Conservation (phyloP, 2,113 vertebrate species). For the Dipodomys ordii region DNA sequence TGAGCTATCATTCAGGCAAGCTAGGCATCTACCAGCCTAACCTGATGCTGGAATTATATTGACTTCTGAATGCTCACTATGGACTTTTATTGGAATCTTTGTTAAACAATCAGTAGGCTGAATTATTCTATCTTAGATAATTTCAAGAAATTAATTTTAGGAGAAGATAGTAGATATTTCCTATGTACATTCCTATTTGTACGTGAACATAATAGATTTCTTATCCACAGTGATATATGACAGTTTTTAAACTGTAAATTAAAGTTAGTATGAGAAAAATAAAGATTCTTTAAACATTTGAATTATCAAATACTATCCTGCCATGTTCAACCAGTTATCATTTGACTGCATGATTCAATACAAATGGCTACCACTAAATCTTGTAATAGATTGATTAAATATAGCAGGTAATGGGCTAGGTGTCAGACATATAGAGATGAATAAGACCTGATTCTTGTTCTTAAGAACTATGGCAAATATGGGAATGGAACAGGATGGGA, state of each 20-base stretch:
- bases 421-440: background rate
- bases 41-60: background rate
- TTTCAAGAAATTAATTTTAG: conserved; percentile 52
- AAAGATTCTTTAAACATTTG: conserved; percentile 37
- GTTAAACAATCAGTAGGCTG: background rate
- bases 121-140: background rate
- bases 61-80: background rate
- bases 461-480: background rate
- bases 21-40: background rate
- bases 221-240: conserved; percentile 1
- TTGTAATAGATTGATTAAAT: conserved; percentile 32
- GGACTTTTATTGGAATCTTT: conserved; percentile 11
- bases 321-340: background rate
- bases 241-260: background rate
- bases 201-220: background rate
- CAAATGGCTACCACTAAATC: background rate
- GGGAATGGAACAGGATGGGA: background rate
- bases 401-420: background rate
- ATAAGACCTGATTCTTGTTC: background rate
- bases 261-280: conserved; percentile 2
- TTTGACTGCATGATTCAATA: background rate
- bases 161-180: background rate
- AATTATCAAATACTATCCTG: conserved; percentile 35
- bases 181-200: background rate
- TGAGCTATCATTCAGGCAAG: background rate